Evolutionary conservation across 2,888 invertebrate species (phyloP).

Genomic region (Epinotia demarniana): DNA sequence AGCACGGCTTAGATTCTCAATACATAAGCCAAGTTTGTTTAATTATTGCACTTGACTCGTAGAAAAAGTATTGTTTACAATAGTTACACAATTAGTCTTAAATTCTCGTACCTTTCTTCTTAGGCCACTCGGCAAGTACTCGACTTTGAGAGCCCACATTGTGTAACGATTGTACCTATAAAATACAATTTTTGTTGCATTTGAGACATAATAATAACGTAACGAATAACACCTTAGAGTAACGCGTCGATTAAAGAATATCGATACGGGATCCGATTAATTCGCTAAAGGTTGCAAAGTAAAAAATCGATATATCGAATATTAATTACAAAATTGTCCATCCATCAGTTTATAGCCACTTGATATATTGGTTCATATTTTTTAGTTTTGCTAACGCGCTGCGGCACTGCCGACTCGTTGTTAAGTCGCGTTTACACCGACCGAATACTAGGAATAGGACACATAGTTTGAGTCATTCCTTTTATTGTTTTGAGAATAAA

Average conservation of each 20-base stretch:
- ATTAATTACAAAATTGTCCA: slow-evolving; percentile 44
- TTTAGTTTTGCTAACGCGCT: slow-evolving; percentile 8
- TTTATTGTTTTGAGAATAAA: not conserved
- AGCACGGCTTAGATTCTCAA: no score
- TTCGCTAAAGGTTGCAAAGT: slow-evolving; percentile 60
- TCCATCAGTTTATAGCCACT: slow-evolving; percentile 39
- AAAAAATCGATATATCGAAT: slow-evolving; percentile 56
- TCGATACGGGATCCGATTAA: slow-evolving; percentile 61
- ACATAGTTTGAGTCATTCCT: not conserved
- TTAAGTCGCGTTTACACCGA: slow-evolving; percentile 18
- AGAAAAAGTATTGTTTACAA: no score
- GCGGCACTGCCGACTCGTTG: slow-evolving; percentile 3
- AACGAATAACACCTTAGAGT: slow-evolving; percentile 49
- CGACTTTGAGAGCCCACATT: no score
- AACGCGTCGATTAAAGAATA: slow-evolving; percentile 60
- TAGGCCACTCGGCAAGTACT: no score
- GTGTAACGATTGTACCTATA: no score
- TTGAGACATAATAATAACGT: not conserved
- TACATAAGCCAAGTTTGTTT: no score
- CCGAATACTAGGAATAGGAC: not conserved
- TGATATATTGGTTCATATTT: slow-evolving; percentile 25
- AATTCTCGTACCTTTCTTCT: no score
- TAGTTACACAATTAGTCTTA: no score
- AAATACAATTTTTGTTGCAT: no score
- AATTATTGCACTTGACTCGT: no score